phyloP scores from a whole-genome alignment of 1,140 invertebrate genomes.

The Melitaea cinxia region DNA sequence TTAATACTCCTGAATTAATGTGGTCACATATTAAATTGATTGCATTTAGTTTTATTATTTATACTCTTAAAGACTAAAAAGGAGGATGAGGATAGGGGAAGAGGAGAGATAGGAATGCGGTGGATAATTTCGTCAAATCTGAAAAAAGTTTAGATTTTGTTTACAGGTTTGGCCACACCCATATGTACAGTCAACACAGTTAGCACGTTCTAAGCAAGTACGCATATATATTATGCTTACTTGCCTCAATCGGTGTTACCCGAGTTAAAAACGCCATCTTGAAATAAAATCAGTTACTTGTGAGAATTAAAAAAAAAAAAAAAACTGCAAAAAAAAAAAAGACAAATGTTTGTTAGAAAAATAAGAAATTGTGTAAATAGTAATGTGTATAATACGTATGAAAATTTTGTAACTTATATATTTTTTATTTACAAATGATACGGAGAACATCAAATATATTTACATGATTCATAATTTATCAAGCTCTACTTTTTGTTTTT shows the following conservation, averaged over 20 bases:
- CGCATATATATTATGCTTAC: not conserved
- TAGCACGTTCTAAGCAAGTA: not conserved
- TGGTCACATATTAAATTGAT: constrained; percentile 2
- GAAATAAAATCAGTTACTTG: constrained; percentile 14
- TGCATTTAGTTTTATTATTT: constrained; percentile 21
- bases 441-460: no score
- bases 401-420: not conserved
- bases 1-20: not conserved
- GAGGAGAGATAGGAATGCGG: constrained; percentile 14
- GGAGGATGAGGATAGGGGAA: constrained; percentile 19
- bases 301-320: constrained; percentile 17
- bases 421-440: no score
- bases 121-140: constrained; percentile 15
- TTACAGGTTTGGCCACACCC: constrained; percentile 21
- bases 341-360: not conserved
- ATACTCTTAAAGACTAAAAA: constrained; percentile 19
- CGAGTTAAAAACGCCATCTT: not conserved
- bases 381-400: not conserved
- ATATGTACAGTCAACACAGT: constrained; percentile 4
- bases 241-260: not conserved
- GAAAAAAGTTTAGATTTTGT: constrained; percentile 23
- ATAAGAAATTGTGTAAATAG: not conserved
- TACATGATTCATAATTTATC: no score
- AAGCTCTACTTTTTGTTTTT: no score
- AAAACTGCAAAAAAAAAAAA: not conserved